A percentile compares a stretch with the other conserved stretches of the same genome.
These are phyloP conservation scores for Cisticola juncidis DNA, from an alignment of 2,113 vertebrate species.

Conservation along the genomic window DNA sequence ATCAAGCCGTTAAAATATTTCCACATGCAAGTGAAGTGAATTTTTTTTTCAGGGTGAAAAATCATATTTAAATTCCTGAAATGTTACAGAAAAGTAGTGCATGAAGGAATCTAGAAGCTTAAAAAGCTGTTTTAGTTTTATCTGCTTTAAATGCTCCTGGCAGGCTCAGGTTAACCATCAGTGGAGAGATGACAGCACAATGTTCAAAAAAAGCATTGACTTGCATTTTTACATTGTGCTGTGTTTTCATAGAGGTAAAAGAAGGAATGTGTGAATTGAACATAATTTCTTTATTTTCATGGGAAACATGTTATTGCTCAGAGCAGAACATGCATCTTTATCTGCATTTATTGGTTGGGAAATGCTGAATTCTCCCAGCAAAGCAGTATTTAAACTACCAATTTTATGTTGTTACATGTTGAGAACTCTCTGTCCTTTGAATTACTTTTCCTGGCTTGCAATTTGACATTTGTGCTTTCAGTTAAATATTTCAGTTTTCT, in stretches of 20 bases:
- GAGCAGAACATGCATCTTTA: not conserved
- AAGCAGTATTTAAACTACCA: not conserved
- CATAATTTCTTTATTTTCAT: not conserved
- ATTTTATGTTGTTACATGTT: not conserved
- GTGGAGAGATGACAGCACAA: not conserved
- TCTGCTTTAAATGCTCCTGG: not conserved
- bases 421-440: not conserved
- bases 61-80: not conserved
- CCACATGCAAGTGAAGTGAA: not conserved
- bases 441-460: not conserved
- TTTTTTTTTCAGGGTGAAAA: not conserved
- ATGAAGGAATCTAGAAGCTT: not conserved
- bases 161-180: not conserved
- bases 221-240: not conserved
- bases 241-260: not conserved
- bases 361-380: not conserved
- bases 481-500: slow-evolving; percentile 1
- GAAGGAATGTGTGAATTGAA: not conserved
- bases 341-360: not conserved
- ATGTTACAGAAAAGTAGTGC: not conserved
- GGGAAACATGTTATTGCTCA: not conserved
- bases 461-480: not conserved
- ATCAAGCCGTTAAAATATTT: not conserved
- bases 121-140: not conserved
- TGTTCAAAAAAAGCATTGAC: not conserved